A percentile compares a stretch with the other conserved stretches of the same genome.
phyloP scores from a whole-genome alignment of 2,113 vertebrate genomes.

The Pygoscelis adeliae region DNA sequence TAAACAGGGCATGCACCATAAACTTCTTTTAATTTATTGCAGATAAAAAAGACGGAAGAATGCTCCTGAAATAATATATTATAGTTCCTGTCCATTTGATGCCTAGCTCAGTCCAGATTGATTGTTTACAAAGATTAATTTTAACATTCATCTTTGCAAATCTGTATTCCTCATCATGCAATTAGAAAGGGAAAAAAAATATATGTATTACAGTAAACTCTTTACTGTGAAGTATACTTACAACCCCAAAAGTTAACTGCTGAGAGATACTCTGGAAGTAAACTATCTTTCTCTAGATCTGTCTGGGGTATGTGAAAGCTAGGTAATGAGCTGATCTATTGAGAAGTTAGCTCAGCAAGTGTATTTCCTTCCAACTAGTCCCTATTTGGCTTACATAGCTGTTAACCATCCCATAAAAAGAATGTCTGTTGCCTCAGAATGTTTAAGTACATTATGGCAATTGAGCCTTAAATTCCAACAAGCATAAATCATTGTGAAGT shows the following conservation, averaged over 20 bases:
- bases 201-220: not conserved
- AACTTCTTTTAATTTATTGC: not conserved
- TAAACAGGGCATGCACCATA: not conserved
- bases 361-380: not conserved
- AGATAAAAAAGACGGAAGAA: not conserved
- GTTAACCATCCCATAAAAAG: not conserved
- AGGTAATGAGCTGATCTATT: not conserved
- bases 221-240: not conserved
- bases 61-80: not conserved
- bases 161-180: not conserved
- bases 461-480: not conserved
- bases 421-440: not conserved
- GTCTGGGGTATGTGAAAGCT: not conserved
- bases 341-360: not conserved
- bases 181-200: not conserved
- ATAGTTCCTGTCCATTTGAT: not conserved
- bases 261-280: not conserved
- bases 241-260: not conserved
- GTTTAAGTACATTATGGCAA: not conserved
- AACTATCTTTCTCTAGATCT: not conserved
- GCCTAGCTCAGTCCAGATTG: not conserved
- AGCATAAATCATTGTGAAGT: not conserved
- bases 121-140: slow-evolving; percentile 31
- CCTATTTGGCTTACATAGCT: not conserved
- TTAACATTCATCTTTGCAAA: not conserved